phyloP scores from a whole-genome alignment of 2,113 vertebrate genomes.

The Penelope pileata region DNA sequence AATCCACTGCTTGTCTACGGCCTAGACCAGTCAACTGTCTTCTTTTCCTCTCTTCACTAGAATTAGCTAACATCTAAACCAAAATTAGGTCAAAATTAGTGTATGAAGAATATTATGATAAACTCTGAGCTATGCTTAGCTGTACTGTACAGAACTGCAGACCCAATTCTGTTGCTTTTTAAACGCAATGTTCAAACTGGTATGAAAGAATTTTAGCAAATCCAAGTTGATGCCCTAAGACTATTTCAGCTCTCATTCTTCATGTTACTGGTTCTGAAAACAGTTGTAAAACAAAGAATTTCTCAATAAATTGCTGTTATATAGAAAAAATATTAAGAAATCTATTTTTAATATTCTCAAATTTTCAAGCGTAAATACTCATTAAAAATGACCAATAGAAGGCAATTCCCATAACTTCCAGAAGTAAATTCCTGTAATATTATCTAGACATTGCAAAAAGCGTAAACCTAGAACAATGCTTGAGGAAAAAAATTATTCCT shows the following conservation, averaged over 20 bases:
- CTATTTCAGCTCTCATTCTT: neutral
- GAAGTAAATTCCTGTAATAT: neutral
- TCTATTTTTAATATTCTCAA: neutral
- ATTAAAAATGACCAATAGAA: neutral
- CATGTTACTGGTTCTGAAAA: neutral
- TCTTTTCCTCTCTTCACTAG: neutral
- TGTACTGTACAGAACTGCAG: neutral
- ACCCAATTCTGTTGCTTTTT: neutral
- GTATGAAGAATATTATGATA: neutral
- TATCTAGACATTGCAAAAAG: neutral
- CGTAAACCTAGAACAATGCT: neutral
- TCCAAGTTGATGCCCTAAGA: neutral
- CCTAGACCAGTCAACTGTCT: neutral
- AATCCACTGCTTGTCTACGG: neutral
- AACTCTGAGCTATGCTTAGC: neutral
- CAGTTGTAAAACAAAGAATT: neutral
- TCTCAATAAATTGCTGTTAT: neutral
- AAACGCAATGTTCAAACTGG: neutral
- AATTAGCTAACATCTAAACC: neutral
- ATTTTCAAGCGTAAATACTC: neutral
- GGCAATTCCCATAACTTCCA: neutral
- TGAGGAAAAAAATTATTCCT: neutral
- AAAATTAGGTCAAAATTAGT: neutral
- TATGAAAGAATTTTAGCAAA: neutral
- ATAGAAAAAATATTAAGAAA: no score